Conservation (phyloP, 2,888 invertebrate genomes). For the Ischnura elegans region DNA sequence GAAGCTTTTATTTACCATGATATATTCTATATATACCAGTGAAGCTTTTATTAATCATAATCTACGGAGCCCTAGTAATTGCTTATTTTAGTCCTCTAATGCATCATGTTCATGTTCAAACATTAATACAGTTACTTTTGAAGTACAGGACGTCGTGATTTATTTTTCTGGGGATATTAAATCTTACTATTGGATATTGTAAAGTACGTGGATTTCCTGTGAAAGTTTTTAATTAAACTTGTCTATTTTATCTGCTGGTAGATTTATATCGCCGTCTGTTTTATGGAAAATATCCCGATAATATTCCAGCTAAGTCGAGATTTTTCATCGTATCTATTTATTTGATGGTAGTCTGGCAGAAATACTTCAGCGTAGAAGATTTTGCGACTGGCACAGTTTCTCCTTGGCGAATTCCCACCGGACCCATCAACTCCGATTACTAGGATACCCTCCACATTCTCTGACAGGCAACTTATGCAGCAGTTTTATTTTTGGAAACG, state of each 20-base stretch:
- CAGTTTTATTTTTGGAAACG: background rate
- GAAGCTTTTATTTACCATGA: no score
- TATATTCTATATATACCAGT: no score
- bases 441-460: background rate
- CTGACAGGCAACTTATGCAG: background rate
- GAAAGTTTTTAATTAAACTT: no score
- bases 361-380: background rate
- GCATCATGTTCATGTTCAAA: no score
- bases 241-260: background rate
- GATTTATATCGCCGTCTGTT: background rate
- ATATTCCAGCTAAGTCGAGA: background rate
- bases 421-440: background rate
- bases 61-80: no score
- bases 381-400: background rate
- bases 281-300: background rate
- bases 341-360: background rate
- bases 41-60: no score
- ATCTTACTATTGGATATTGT: no score
- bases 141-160: no score
- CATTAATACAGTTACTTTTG: no score
- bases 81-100: no score
- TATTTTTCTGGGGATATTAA: no score
- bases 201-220: no score
- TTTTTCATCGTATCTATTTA: background rate
- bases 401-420: background rate